These are phyloP conservation scores for Dusona sp. DNA, from an alignment of 2,888 invertebrate species.

Conservation along the genomic window DNA sequence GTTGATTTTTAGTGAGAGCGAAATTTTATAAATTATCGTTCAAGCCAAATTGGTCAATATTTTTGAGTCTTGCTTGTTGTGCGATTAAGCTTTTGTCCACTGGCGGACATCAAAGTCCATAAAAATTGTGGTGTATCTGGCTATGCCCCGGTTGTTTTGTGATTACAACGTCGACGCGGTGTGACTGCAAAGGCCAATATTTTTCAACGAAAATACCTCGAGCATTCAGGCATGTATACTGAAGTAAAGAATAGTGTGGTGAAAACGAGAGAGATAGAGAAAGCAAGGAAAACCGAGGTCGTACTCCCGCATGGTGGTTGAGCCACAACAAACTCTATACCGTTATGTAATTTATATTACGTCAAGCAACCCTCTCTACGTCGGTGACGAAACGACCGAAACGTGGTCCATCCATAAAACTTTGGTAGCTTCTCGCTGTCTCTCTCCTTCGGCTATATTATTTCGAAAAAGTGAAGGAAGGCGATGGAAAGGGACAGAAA, in stretches of 20 bases:
- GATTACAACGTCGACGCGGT: constrained; percentile 1
- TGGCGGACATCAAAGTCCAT: constrained; percentile 22
- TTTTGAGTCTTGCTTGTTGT: neutral
- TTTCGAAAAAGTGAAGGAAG: neutral
- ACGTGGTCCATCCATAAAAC: neutral
- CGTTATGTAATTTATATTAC: constrained; percentile 57
- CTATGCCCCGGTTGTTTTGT: constrained; percentile 6
- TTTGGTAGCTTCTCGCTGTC: neutral
- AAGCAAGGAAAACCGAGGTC: constrained; percentile 25
- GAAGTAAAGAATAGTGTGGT: neutral
- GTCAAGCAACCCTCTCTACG: constrained; percentile 24
- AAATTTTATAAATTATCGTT: neutral
- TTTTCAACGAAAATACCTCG: constrained; percentile 36
- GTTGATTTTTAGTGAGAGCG: neutral
- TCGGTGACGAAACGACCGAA: neutral
- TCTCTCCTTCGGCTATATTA: neutral
- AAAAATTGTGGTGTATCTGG: neutral
- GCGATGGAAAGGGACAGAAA: neutral
- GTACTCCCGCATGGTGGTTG: constrained; percentile 21
- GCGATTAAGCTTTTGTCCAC: constrained; percentile 2
- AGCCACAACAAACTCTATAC: constrained; percentile 14
- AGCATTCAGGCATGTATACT: constrained; percentile 36
- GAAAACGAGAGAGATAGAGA: neutral
- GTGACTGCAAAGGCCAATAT: constrained; percentile 40
- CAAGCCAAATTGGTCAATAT: neutral